These are phyloP conservation scores for Zingel zingel DNA, from an alignment of 2,113 vertebrate species.

Conservation along the genomic window DNA sequence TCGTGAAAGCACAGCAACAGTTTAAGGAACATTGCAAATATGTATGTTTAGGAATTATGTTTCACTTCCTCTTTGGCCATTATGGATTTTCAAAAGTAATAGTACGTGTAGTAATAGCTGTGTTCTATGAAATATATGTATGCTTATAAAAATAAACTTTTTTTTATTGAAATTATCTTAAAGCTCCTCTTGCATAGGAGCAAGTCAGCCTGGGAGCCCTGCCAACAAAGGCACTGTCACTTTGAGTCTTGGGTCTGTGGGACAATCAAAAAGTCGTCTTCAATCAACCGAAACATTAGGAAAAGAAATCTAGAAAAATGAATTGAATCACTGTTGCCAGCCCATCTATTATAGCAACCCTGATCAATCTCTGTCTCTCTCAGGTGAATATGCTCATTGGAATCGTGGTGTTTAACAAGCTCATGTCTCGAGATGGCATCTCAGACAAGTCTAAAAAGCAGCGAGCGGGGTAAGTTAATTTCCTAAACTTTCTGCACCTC, in stretches of 20 bases:
- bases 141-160: background rate
- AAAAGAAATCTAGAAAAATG: background rate
- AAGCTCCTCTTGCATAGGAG: background rate
- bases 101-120: background rate
- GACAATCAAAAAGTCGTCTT: slow-evolving; percentile 36
- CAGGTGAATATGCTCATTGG: slow-evolving; percentile 99
- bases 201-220: slow-evolving; percentile 1
- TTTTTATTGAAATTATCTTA: background rate
- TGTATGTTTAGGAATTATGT: background rate
- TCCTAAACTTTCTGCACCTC: slow-evolving; percentile 12
- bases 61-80: background rate
- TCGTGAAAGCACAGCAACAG: too few species aligned
- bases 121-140: background rate
- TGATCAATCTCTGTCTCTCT: slow-evolving; percentile 43
- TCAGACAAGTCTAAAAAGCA: slow-evolving; percentile 99
- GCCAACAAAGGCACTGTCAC: slow-evolving; percentile 3
- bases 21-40: background rate
- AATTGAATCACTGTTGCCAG: slow-evolving; percentile 24
- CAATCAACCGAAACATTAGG: slow-evolving; percentile 19
- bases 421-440: slow-evolving; percentile 98
- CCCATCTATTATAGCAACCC: background rate
- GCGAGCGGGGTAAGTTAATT: slow-evolving; percentile 93
- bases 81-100: background rate
- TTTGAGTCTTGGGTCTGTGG: background rate
- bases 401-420: slow-evolving; percentile 99